Base-by-base conservation (phyloP, 2,797 vertebrate genomes). In the Sternotherus odoratus region DNA sequence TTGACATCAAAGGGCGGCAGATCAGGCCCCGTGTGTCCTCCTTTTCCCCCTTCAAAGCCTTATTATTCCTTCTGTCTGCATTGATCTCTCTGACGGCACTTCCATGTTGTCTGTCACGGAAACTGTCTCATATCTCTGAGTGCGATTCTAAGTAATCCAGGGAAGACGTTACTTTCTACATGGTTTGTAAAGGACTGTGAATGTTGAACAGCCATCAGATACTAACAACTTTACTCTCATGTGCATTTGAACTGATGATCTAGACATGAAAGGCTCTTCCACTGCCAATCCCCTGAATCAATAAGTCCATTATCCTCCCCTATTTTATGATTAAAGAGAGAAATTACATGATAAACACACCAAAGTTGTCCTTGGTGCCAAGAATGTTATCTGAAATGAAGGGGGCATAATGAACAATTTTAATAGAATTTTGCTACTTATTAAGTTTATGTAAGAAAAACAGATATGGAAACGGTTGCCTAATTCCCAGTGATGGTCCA, bases 131-230 rank as follows among this genome's bases (percentile, higher is more conserved):
- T 80, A 83, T 56, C 83, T 72, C 53, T 49, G 84, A 63, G 19
- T 28, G 75, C n/a, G 75, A 92, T 63, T 93, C 51, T 36, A 91
- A 77, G 72, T 87, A 84, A 90, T n/a, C 36, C 77, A n/a, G 57
- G 43, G 56, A 77, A 85, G 53, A 24, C 84, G 72, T 30, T 48
- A 26, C 43, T 75, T 75, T 30, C 4, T 46, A 56, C 79, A 46
- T 39, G 33, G 85, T 95, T 92, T 91, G 78, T 93, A 94, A 94
- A 90, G 75, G 36, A 26, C 50, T 0, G 1, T 2, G 5, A 3
- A 8, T 60, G 13, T 43, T 87, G 57, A 79, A 85, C 15, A 77
- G 72, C 51, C 28, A 83, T 26, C 82, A 82, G 87, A 81, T 36
- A 51, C 2, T 90, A 90, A 89, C 91, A 92, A 80, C 30, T 89